A percentile compares a stretch with the other conserved stretches of the same genome.
Evolutionary conservation across 2,888 invertebrate species (phyloP).

Genomic region (Drosophila hamatofila): DNA sequence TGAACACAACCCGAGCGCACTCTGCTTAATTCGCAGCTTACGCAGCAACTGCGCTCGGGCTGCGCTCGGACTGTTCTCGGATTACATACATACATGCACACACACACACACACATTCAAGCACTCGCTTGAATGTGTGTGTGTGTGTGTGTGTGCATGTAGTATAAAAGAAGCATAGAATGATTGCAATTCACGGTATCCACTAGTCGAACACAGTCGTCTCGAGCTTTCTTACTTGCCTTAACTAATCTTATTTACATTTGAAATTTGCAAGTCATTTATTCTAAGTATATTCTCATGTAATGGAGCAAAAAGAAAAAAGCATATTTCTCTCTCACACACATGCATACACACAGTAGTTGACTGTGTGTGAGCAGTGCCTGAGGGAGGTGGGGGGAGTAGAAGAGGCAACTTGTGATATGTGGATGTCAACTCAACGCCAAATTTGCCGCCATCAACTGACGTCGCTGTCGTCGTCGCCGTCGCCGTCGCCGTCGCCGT

Average conservation of each 20-base stretch:
- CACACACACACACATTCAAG: no score
- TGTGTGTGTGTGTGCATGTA: background rate
- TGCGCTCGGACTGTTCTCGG: no score
- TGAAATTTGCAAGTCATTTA: background rate
- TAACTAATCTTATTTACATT: background rate
- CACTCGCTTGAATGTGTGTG: no score
- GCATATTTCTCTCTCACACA: conserved; percentile 11
- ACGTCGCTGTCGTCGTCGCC: conserved; percentile 48
- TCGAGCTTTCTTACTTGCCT: background rate
- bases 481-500: conserved; percentile 42
- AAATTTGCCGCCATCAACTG: conserved; percentile 55
- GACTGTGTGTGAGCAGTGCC: background rate
- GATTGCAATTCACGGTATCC: background rate
- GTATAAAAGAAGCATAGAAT: background rate
- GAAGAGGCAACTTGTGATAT: conserved; percentile 7
- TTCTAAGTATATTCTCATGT: background rate
- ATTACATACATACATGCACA: no score
- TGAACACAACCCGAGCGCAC: no score
- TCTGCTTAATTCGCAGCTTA: no score
- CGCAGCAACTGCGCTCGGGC: no score
- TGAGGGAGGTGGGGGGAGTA: background rate
- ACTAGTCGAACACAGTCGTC: background rate
- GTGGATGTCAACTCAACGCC: conserved; percentile 56
- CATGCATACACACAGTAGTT: background rate
- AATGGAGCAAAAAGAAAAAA: conserved; percentile 37